Evolutionary conservation across 1,140 invertebrate species (phyloP).

Genomic region (Caerostris darwini): DNA sequence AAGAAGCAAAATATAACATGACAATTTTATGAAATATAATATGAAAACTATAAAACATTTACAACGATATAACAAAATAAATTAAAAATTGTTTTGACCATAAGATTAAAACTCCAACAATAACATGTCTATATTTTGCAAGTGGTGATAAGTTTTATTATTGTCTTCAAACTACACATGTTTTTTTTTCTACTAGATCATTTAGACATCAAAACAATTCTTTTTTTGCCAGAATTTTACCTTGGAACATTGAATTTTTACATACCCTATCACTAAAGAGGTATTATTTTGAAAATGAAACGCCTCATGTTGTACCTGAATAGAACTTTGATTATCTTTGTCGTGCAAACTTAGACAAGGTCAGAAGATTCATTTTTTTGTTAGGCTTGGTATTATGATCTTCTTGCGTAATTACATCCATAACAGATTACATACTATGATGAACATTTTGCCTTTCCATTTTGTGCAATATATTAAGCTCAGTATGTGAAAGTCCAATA

Average conservation of each 20-base stretch:
- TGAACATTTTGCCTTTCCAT: background rate
- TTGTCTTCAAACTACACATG: background rate
- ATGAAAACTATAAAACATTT: no score
- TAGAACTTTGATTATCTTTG: slow-evolving; percentile 9
- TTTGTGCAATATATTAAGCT: background rate
- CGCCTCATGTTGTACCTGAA: slow-evolving; percentile 43
- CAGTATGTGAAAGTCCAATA: background rate
- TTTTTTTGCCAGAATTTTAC: slow-evolving; percentile 17
- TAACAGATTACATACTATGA: background rate
- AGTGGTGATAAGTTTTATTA: background rate
- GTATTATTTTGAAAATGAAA: slow-evolving; percentile 28
- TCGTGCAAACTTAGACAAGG: slow-evolving; percentile 18
- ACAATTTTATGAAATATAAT: no score
- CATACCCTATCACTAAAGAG: background rate
- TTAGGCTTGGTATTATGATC: background rate
- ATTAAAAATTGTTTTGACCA: background rate
- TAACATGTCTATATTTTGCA: background rate
- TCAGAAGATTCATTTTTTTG: background rate
- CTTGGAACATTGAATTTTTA: slow-evolving; percentile 22
- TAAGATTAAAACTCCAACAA: background rate
- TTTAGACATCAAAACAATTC: background rate
- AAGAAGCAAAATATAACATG: no score
- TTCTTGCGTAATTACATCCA: background rate
- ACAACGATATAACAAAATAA: no score
- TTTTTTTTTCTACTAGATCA: background rate